Conservation (phyloP, 2,113 vertebrate genomes). For the Nibea coibor region DNA sequence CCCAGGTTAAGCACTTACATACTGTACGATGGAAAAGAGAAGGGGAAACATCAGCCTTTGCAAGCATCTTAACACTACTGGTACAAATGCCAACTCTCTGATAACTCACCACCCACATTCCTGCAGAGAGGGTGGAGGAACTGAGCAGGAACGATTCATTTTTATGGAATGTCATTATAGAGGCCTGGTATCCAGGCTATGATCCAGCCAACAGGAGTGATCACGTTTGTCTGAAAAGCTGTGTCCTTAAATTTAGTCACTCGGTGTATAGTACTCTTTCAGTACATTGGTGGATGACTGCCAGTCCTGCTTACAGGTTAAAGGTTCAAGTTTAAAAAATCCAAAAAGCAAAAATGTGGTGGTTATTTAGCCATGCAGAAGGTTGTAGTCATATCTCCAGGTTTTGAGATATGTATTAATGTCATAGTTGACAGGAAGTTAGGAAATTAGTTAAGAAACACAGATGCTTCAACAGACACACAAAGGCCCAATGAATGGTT, state of each 20-base stretch:
- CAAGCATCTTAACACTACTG: neutral
- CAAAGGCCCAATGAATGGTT: no score
- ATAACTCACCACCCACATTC: slow-evolving; percentile 68
- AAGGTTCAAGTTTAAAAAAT: no score
- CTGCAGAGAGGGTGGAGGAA: slow-evolving; percentile 37
- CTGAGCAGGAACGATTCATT: slow-evolving; percentile 45
- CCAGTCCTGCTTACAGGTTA: neutral
- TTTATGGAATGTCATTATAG: slow-evolving; percentile 56
- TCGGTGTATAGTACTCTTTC: neutral
- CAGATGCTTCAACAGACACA: no score
- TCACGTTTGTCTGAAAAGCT: slow-evolving; percentile 31
- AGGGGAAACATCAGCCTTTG: slow-evolving; percentile 8
- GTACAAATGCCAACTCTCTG: slow-evolving; percentile 43
- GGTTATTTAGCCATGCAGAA: no score
- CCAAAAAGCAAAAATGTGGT: no score
- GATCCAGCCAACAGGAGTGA: slow-evolving; percentile 32
- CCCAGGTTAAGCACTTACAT: neutral
- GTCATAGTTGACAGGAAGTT: no score
- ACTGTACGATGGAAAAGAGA: slow-evolving; percentile 19
- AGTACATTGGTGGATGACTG: fast-evolving
- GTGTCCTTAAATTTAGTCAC: neutral
- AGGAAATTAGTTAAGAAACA: no score
- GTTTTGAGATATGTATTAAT: no score
- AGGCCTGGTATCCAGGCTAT: slow-evolving; percentile 21
- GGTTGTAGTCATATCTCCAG: no score